Evolutionary conservation across 2,113 vertebrate species (phyloP), one percentile per base, ranked within the genome.

Genomic region (Ahaetulla prasina): DNA sequence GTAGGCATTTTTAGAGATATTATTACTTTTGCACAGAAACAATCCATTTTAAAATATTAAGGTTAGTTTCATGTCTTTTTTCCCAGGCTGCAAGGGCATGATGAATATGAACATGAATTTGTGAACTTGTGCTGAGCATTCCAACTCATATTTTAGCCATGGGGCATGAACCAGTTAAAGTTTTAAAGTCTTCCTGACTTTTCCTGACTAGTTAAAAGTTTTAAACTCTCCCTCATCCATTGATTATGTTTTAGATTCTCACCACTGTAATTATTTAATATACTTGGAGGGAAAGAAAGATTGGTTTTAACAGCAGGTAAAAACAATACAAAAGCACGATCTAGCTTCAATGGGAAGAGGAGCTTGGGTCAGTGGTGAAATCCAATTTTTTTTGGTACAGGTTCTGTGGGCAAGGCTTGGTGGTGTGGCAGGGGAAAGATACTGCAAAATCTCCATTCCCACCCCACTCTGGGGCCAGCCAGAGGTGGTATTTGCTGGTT

Each of bases 261-360:
- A 93, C 94, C 95, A 94, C 95, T 54, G 84, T 92, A 94, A 27
- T 96, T 96, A 96, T 96, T 97, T 96, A 96, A 96, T 96, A 95
- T 94, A 93, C 88, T 96, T 89, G 93, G n/a, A 84, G 88, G 87
- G 94, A 96, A 95, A 96, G 91, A 89, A 95, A 90, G 91, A 96
- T 96, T 95, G 96, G 95, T 97, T 97, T 96, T 95, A 97, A 93
- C 68, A 94, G 96, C 95, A 96, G 95, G 95, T 97, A 92, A 97
- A 95, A 96, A 95, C 95, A 96, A 94, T 94, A 92, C 92, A 94
- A 54, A 91, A 92, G 94, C 90, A 96, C 68, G 93, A 60, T 96
- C 93, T 54, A 94, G 95, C 94, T 92, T 89, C 91, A 88, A 45
- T 89, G 18, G 45, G 85, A 91, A 68, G 57, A 89, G 18, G 85